Percentiles rank a stretch among this genome's conserved stretches.
Conservation (phyloP, 1,140 invertebrate species). For the Batillaria attramentaria region DNA sequence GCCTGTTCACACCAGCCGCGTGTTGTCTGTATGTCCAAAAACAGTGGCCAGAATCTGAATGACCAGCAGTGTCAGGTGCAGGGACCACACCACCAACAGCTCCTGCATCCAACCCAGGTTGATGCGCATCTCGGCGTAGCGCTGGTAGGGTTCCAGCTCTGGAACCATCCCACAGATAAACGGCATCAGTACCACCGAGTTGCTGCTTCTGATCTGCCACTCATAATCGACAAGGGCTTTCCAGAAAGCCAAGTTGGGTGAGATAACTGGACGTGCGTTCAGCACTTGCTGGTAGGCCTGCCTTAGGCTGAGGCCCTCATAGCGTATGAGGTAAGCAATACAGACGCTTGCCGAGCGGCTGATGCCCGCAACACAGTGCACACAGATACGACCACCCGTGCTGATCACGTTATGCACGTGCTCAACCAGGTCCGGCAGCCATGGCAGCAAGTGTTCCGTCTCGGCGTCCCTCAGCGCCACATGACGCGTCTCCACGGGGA, state of each 20-base stretch:
- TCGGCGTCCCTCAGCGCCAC: slow-evolving; percentile 80
- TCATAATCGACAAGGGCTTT: slow-evolving; percentile 85
- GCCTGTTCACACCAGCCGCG: too few relatives aligned
- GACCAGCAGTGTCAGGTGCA: too few relatives aligned
- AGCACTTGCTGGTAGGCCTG: slow-evolving; percentile 85
- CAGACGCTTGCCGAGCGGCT: slow-evolving; percentile 87
- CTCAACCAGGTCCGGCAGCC: slow-evolving; percentile 78
- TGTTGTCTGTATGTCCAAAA: too few relatives aligned
- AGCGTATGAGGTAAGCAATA: slow-evolving; percentile 89
- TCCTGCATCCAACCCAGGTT: slow-evolving; percentile 42
- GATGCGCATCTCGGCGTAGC: slow-evolving; percentile 39
- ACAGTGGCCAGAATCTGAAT: too few relatives aligned
- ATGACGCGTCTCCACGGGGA: slow-evolving; percentile 51
- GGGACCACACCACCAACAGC: slow-evolving; percentile 28
- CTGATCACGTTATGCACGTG: slow-evolving; percentile 46
- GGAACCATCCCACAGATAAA: slow-evolving; percentile 56
- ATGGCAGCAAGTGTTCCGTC: slow-evolving; percentile 77
- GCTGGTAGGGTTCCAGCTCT: slow-evolving; percentile 41
- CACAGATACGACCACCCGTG: slow-evolving; percentile 79
- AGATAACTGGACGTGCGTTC: slow-evolving; percentile 80
- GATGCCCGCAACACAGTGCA: slow-evolving; percentile 92
- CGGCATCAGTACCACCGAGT: slow-evolving; percentile 57
- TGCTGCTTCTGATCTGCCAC: slow-evolving; percentile 74
- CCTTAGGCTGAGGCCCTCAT: slow-evolving; percentile 81
- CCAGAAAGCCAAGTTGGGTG: slow-evolving; percentile 92